Evolutionary conservation across 2,888 invertebrate species (phyloP), one percentile per base, ranked within the genome.

Genomic region (Junonia oenone): DNA sequence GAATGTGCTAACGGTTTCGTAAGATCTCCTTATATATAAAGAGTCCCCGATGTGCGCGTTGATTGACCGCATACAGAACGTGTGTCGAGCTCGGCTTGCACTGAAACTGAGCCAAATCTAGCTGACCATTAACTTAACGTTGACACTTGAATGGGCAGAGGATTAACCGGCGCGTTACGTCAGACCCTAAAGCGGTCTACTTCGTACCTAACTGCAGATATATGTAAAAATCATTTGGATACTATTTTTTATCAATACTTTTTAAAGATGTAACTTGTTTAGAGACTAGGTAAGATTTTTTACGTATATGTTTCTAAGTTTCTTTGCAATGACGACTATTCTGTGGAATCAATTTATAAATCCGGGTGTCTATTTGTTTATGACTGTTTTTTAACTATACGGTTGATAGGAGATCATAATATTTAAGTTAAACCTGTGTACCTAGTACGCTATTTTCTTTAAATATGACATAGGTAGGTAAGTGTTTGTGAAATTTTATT

Each of bases 1-100:
- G 87, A 88, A 80, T 89, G 88, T 83, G 89, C 69, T 79, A 78
- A 82, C 81, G 83, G 81, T 89, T 83, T 85, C 79, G 86, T 78
- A 87, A 87, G 81, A 80, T 82, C 74, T 78, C 82, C 76, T 81
- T 89, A 83, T 89, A 89, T 88, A 87, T 81, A 76, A 79, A 75
- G 75, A 73, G 78, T 72, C 72, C 68, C 71, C 74, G 73, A 68
- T 71, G 71, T 72, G 72, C 71, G 78, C 72, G 75, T 68, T 63
- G 64, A 68, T 60, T 65, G 67, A 68, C 66, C 71, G 76, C 72
- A 75, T 71, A 71, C 76, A 72, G 73, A 68, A 69, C 72, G 73
- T 67, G 66, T 64, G 49, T 53, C 59, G 66, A 69, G 72, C 74
- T 72, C 72, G 68, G 75, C 66, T 67, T 75, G 70, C 69, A 71